Base-by-base conservation (phyloP, 92 coral and sea anemone genomes). In the Meandrina meandrites region DNA sequence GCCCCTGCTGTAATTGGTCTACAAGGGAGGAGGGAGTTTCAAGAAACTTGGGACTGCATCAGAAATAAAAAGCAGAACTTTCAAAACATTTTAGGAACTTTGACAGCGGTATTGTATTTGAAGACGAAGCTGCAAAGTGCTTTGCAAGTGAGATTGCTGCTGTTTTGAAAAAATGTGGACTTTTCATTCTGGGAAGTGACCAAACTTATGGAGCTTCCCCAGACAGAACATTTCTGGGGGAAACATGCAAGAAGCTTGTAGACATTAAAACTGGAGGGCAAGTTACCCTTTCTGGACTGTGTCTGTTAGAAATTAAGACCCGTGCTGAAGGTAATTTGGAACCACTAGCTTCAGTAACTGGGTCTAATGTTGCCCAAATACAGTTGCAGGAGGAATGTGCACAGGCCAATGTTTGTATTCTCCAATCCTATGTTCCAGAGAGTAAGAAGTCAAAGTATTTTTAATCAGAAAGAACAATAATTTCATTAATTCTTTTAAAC, bases 1-100 rank as follows among this genome's bases (percentile, higher is more conserved):
- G 88, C 83, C 42, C 83, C 83, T 18, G 88, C 83, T 77, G 88
- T 86, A 64, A 86, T 86, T 86, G 89, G 89, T 31, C 75, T 86
- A 35, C 69, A 86, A 66, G 84, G 89, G 22, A 79, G 32, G 66
- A 79, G 42, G n/a, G 73, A 60, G 64, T 86, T 79, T 68, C 62
- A 67, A 18, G 89, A 79, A 78, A 67, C 89, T 68, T 67, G 84
- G 89, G 84, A 86, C 78, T 79, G 89, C 72, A 75, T 74, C 69
- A 76, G 13, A 84, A 89, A 89, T 76, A 83, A 60, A 35, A 84
- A 74, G 56, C 51, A 84, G 88, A 89, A 71, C 88, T 89, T 51
- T 66, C 66, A 16, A 79, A 69, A 28, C 24, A 66, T 28, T 66
- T 66, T 15, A 66, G 71, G 19, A 66, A 66, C 71, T 66, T 22